These are phyloP conservation scores for Peromyscus aztecus DNA, from an alignment of 2,797 vertebrate species.

Conservation along the genomic window DNA sequence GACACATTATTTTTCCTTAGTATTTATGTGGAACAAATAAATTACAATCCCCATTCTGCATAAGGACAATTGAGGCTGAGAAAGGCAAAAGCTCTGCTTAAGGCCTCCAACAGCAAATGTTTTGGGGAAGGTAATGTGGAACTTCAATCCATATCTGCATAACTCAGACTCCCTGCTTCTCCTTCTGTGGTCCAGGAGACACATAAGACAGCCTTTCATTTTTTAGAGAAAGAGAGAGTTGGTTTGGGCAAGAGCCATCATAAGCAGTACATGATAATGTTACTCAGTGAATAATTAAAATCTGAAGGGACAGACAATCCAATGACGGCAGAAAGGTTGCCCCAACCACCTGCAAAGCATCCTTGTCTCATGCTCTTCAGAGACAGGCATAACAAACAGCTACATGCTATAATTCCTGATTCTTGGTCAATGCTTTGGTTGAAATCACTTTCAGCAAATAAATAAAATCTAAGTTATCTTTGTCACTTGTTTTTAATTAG, in stretches of 20 bases:
- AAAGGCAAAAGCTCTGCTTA: slow-evolving; percentile 17
- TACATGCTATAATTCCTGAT: not conserved
- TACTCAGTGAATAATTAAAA: slow-evolving; percentile 45
- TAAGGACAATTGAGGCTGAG: not conserved
- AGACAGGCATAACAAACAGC: not conserved
- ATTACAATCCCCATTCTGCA: slow-evolving; percentile 5
- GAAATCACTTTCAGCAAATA: not conserved
- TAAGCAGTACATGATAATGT: not conserved
- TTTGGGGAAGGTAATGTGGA: not conserved
- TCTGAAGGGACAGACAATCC: slow-evolving; percentile 14
- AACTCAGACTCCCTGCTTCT: not conserved
- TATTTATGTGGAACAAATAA: not conserved
- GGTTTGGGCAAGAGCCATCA: not conserved
- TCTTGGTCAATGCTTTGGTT: slow-evolving; percentile 31
- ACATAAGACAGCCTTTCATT: not conserved
- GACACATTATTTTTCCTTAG: slow-evolving; percentile 48
- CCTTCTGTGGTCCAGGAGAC: not conserved
- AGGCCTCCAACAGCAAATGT: not conserved
- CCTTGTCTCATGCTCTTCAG: not conserved
- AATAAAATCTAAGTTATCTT: slow-evolving; percentile 22
- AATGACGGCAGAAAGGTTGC: not conserved
- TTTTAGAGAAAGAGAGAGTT: not conserved
- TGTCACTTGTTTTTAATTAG: not conserved
- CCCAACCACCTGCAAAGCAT: not conserved
- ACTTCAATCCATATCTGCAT: not conserved